Conservation (phyloP, 2,888 invertebrate genomes). For the Idaea straminata region DNA sequence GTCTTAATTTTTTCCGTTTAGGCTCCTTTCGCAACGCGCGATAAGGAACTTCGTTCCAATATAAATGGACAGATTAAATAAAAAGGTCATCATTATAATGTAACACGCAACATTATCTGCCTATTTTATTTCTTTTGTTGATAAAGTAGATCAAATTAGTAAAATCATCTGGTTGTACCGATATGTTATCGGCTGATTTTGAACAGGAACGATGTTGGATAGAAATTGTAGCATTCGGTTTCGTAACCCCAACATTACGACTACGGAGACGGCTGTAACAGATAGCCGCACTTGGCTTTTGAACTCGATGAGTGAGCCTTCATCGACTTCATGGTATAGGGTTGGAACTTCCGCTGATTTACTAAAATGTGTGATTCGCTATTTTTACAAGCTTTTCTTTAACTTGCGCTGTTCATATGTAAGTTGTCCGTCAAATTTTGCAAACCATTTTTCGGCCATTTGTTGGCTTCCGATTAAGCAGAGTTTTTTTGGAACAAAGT, state of each 20-base stretch:
- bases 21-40: too few relatives aligned
- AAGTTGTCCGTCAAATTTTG: too few relatives aligned
- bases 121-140: conserved; percentile 7
- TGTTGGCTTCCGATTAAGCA: too few relatives aligned
- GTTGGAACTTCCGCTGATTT: conserved; percentile 11
- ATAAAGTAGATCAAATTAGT: conserved; percentile 22
- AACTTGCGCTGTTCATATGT: too few relatives aligned
- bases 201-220: conserved; percentile 10
- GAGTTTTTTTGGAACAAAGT: too few relatives aligned
- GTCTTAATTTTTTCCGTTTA: too few relatives aligned
- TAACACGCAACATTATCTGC: background rate
- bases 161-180: conserved; percentile 16
- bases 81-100: too few relatives aligned
- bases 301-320: conserved; percentile 77
- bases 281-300: conserved; percentile 69
- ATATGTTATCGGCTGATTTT: conserved; percentile 14
- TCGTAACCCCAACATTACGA: conserved; percentile 50
- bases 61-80: too few relatives aligned
- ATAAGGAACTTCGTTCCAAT: too few relatives aligned
- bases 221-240: conserved; percentile 50
- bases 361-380: background rate
- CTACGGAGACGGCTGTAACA: conserved; percentile 40
- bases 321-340: conserved; percentile 43
- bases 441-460: too few relatives aligned
- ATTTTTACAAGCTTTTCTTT: too few relatives aligned